Evolutionary conservation across 2,797 vertebrate species (phyloP).

Genomic region (Aselliscus stoliczkanus): DNA sequence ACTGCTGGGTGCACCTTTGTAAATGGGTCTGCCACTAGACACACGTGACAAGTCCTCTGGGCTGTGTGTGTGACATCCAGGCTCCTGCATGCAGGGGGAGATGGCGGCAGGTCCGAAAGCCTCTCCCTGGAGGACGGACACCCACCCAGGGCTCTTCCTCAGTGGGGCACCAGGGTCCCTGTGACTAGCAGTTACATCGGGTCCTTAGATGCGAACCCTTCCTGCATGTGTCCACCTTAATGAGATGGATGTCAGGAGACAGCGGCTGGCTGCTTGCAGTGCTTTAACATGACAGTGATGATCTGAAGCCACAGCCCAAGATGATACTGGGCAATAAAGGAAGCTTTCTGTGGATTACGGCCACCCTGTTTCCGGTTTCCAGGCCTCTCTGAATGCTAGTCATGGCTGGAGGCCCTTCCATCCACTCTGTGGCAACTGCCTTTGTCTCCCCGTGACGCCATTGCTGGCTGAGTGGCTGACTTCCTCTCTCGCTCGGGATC

Average conservation of each 20-base stretch:
- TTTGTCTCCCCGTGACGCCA: background rate
- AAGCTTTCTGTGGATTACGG: slow-evolving; percentile 53
- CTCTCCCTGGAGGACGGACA: fast-evolving
- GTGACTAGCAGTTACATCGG: background rate
- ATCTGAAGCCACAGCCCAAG: slow-evolving; percentile 73
- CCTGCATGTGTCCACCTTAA: background rate
- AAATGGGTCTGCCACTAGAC: background rate
- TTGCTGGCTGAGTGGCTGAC: background rate
- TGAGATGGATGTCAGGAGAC: background rate
- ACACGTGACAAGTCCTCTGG: background rate
- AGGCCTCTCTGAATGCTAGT: too few relatives aligned
- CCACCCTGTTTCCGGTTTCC: background rate
- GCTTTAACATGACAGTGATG: slow-evolving; percentile 39
- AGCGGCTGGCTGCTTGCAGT: background rate
- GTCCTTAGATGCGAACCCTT: background rate
- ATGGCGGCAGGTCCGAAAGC: fast-evolving
- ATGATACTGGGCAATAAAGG: slow-evolving; percentile 75
- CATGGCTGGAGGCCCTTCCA: background rate
- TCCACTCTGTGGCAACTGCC: background rate
- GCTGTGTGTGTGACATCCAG: background rate
- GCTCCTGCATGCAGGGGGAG: background rate
- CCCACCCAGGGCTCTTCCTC: background rate
- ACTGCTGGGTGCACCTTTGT: background rate
- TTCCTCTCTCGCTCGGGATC: background rate
- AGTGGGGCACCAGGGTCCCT: background rate